Evolutionary conservation across 2,797 vertebrate genomes (phyloP), one percentile per base, ranked within the genome.

Genomic region (Onychomys torridus): DNA sequence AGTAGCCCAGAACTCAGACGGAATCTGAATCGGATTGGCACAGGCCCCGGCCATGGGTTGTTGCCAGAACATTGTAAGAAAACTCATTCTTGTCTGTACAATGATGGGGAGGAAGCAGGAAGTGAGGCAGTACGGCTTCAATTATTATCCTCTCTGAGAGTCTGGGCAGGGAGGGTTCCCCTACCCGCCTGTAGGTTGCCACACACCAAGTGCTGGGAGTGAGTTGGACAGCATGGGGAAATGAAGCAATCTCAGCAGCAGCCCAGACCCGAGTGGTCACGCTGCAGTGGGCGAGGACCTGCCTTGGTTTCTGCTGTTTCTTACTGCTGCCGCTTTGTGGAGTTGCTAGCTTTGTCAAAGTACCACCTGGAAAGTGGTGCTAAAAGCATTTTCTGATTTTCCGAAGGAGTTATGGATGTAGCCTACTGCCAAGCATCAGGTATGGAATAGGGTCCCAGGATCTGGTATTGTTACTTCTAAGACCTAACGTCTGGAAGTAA

Each of bases 21-120:
- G 96, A 95, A 96, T 95, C 94, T 95, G 96, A 98, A 93, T 97
- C 93, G 57, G 59, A 55, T 83, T 96, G 97, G 97, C 96, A 97
- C 92, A 93, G 93, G 82, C 92, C 84, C 3, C 49, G 96, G 90
- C 85, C 92, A 69, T 61, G 89, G 65, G 93, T 5, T 63, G 92
- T 82, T 91, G 96, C 96, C 97, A 97, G 96, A 75, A 94, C 96
- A 92, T 97, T 90, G 95, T 96, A 96, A 94, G 96, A 97, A 96
- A 97, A 97, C 94, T 85, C 83, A 65, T 95, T 97, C 93, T 95
- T 25, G 89, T 34, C 67, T 73, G 17, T 59, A 97, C 92, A 96
- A 91, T 95, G 92, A 83, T 63, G 8, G 1, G 63, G 93, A 91
- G 94, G 92, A 94, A 95, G 82, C 95, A 95, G 96, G 97, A 96